Percentiles rank a stretch among this genome's conserved stretches.
These are phyloP conservation scores for Drosophila basisetae DNA, from an alignment of 2,888 invertebrate genomes.

Conservation along the genomic window DNA sequence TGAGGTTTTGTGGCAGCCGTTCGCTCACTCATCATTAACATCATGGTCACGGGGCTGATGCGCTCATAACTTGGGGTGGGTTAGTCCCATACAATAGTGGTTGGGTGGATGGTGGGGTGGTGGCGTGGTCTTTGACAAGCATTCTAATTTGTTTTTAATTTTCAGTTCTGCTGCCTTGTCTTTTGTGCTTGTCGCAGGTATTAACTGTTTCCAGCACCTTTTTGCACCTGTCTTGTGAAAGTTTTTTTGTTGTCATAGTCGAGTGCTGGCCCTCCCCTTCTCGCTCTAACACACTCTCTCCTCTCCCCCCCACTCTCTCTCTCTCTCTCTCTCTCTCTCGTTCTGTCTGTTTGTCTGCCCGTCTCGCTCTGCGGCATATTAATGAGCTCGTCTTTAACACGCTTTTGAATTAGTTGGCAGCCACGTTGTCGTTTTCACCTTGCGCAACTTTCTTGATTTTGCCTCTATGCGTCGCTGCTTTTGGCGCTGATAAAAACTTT, in stretches of 20 bases:
- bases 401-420: slow-evolving; percentile 78
- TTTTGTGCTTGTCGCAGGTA: slow-evolving; percentile 44
- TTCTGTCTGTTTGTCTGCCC: neutral
- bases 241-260: slow-evolving; percentile 26
- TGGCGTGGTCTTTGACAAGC: slow-evolving; percentile 52
- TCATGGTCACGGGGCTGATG: slow-evolving; percentile 48
- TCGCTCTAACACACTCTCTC: neutral
- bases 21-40: slow-evolving; percentile 60
- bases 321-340: neutral
- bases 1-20: slow-evolving; percentile 45
- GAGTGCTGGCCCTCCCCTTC: neutral
- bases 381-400: slow-evolving; percentile 79
- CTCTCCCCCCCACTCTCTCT: neutral
- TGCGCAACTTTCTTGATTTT: slow-evolving; percentile 63
- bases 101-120: no score
- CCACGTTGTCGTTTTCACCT: slow-evolving; percentile 68
- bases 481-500: slow-evolving; percentile 57
- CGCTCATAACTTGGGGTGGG: slow-evolving; percentile 31
- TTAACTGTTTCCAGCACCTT: slow-evolving; percentile 54
- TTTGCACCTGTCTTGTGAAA: slow-evolving; percentile 53
- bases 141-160: slow-evolving; percentile 68
- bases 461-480: slow-evolving; percentile 41
- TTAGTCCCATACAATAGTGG: neutral
- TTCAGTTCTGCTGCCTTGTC: slow-evolving; percentile 53
- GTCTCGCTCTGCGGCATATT: slow-evolving; percentile 62